A percentile compares a stretch with the other conserved stretches of the same genome.
phyloP scores from a whole-genome alignment of 2,797 vertebrate species.

The Hippocampus kuda region DNA sequence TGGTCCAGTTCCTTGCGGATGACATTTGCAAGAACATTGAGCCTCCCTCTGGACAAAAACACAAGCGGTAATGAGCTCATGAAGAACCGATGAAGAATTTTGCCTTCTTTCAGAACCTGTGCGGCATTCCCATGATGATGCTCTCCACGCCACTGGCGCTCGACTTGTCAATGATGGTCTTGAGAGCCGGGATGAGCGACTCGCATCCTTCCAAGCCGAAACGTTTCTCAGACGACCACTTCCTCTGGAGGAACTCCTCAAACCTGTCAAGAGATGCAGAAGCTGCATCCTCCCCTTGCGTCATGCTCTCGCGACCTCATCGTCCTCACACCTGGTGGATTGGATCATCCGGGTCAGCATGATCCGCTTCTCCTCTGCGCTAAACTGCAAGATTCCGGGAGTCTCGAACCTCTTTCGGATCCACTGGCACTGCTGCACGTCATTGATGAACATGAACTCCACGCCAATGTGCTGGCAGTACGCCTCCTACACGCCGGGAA shows the following conservation, averaged over 20 bases:
- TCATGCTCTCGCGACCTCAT: constrained; percentile 19
- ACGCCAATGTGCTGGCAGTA: constrained; percentile 86
- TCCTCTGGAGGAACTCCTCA: constrained; percentile 92
- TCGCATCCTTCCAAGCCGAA: constrained; percentile 93
- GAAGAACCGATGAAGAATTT: no score
- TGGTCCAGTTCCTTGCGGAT: constrained; percentile 93
- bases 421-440: constrained; percentile 92
- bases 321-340: constrained; percentile 74
- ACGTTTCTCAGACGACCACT: constrained; percentile 95
- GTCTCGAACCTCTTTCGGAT: constrained; percentile 88
- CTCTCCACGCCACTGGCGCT: constrained; percentile 86
- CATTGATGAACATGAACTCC: constrained; percentile 96
- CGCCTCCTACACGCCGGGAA: constrained; percentile 46
- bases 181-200: constrained; percentile 86
- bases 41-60: constrained; percentile 69
- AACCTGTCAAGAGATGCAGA: constrained; percentile 65
- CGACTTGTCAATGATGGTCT: constrained; percentile 91
- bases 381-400: constrained; percentile 78
- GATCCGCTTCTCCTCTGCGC: constrained; percentile 77
- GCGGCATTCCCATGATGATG: constrained; percentile 95
- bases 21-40: constrained; percentile 90
- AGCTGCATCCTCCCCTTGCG: no score
- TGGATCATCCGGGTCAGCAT: constrained; percentile 79
- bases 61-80: no score
- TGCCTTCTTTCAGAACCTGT: constrained; percentile 67